These are phyloP conservation scores for Caranx melampygus DNA, from an alignment of 2,113 vertebrate species.

Conservation along the genomic window DNA sequence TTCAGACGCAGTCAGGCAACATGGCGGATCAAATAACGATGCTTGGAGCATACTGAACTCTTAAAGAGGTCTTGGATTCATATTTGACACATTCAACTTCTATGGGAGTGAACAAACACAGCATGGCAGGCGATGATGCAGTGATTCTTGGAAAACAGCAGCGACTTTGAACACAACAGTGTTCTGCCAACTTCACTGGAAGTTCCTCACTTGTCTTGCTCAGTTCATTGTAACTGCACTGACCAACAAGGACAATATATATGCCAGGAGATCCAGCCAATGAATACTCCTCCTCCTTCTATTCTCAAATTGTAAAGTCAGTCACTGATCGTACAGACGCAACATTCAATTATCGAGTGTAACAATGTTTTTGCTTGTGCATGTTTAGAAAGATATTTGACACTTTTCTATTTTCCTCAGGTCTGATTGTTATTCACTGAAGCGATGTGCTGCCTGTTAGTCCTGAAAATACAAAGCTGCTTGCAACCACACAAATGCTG, in stretches of 20 bases:
- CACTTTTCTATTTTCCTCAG: not conserved
- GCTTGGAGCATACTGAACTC: not conserved
- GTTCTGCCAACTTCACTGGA: not conserved
- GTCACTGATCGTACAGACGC: not conserved
- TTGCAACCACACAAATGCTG: constrained; percentile 20
- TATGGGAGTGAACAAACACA: too few species aligned
- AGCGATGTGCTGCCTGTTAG: not conserved
- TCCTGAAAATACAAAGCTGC: constrained; percentile 17
- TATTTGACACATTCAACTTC: not conserved
- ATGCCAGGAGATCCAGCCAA: not conserved
- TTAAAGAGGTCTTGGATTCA: not conserved
- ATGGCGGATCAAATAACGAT: not conserved
- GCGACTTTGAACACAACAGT: not conserved
- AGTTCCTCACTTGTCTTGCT: not conserved
- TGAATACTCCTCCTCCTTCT: not conserved
- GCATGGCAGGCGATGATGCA: not conserved
- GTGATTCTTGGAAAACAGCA: not conserved
- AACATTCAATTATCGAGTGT: not conserved
- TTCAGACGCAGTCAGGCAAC: not conserved
- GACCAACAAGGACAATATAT: not conserved
- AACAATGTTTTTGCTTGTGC: not conserved
- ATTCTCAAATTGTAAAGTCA: not conserved
- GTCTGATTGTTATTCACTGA: not conserved
- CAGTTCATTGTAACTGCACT: not conserved
- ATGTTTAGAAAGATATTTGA: not conserved